phyloP scores from a whole-genome alignment of 2,113 vertebrate species.

The Gobio gobio region DNA sequence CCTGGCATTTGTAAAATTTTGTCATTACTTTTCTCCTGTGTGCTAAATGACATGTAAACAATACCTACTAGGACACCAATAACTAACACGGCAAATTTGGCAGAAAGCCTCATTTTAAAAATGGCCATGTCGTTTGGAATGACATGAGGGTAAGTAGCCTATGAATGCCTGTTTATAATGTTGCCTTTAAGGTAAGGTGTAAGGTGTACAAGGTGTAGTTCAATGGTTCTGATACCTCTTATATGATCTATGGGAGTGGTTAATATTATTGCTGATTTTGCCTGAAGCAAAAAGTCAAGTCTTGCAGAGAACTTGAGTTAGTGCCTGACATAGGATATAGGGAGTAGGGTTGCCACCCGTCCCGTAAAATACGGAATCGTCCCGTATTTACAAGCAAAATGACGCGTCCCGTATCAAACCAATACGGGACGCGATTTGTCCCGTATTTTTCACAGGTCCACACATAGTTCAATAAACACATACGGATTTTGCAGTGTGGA shows the following conservation, averaged over 20 bases:
- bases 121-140: not conserved
- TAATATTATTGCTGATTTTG: not conserved
- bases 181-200: not conserved
- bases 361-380: too few species aligned
- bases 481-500: too few species aligned
- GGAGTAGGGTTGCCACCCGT: too few species aligned
- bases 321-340: not conserved
- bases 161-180: not conserved
- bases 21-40: not conserved
- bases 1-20: not conserved
- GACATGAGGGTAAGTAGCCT: not conserved
- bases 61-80: not conserved
- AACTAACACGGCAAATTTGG: not conserved
- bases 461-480: too few species aligned
- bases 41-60: not conserved
- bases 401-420: too few species aligned
- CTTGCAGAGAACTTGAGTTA: not conserved
- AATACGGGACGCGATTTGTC: too few species aligned
- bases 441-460: too few species aligned
- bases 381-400: too few species aligned
- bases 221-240: not conserved
- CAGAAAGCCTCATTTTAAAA: conserved; percentile 22
- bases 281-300: not conserved
- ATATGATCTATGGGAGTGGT: conserved; percentile 6
- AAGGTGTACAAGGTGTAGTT: not conserved